Evolutionary conservation across 2,113 vertebrate genomes (phyloP).

Genomic region (Dicentrarchus labrax): DNA sequence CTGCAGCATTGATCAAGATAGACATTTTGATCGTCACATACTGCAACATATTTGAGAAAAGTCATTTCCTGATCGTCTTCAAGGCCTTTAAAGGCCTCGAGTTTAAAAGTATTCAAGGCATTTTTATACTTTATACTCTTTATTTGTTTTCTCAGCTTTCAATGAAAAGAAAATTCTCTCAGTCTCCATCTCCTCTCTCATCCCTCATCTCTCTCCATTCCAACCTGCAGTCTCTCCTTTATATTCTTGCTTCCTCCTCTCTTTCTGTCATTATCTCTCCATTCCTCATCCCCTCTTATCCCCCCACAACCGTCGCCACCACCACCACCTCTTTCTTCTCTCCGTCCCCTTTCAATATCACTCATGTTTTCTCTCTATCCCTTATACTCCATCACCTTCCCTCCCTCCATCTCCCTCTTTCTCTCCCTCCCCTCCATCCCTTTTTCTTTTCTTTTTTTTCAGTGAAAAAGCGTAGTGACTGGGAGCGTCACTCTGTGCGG

Average conservation of each 20-base stretch:
- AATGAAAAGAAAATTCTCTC: conserved; percentile 11
- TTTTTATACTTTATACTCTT: conserved; percentile 1
- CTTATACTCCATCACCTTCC: conserved; percentile 56
- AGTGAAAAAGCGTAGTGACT: conserved; percentile 76
- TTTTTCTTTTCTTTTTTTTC: conserved; percentile 17
- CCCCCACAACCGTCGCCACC: not conserved
- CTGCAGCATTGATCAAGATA: not conserved
- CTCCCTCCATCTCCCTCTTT: conserved; percentile 14
- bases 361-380: conserved; percentile 45
- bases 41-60: too few species aligned
- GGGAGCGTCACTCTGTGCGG: conserved; percentile 87
- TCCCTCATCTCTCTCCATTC: conserved; percentile 36
- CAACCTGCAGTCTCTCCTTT: conserved; percentile 47
- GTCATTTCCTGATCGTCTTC: not conserved
- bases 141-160: not conserved
- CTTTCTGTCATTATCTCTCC: conserved; percentile 57
- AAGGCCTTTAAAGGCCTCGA: not conserved
- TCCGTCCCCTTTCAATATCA: conserved; percentile 48
- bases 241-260: conserved; percentile 51
- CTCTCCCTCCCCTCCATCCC: conserved; percentile 5
- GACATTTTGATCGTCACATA: not conserved
- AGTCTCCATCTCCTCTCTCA: conserved; percentile 4
- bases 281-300: conserved; percentile 45
- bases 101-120: conserved; percentile 22
- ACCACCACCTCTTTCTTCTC: conserved; percentile 41